Evolutionary conservation across 2,113 vertebrate genomes (phyloP), one percentile per base, ranked within the genome.

Genomic region (Mesembrinibis cayennensis): DNA sequence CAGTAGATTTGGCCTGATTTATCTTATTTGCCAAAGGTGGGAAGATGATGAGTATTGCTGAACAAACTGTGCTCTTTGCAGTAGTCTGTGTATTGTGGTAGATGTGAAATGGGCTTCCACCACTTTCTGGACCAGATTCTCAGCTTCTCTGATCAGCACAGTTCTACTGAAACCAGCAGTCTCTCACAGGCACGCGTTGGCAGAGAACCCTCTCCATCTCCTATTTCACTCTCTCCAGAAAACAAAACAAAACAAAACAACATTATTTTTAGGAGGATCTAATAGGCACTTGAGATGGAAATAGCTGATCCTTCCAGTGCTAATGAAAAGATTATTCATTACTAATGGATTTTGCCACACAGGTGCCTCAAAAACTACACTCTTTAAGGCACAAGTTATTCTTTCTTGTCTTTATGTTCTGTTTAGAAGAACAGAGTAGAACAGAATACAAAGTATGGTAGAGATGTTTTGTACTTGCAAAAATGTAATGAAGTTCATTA

Each of bases 141-240:
- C 59, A 65, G 44, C 59, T 62, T 85, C 55, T 58, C 40, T 50
- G 23, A 15, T 63, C n/a, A 91, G 19, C 38, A 67, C 32, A 62
- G 52, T 20, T 80, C 40, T 62, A 59, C 49, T 81, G 76, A 91
- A 67, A 36, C 8, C 47, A 80, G n/a, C 44, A 81, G 53, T 16
- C 12, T 80, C 30, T 76, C 16, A 0, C 30, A 49, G 52, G 47
- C 29, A 49, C 0, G 1, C 26, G n/a, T 47, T 71, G n/a, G 14
- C 23, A 91, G 52, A 83, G 67, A 91, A 40, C 10, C 4, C 22
- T 16, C 72, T 44, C 19, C 11, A 4, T 52, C 11, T 36, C 21
- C 19, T 74, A 7, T 71, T 93, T 89, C 42, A 56, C 10, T 61
- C 26, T 58, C 18, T 61, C 22, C 20, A 30, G 59, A 90, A 78